phyloP scores from a whole-genome alignment of 2,888 invertebrate genomes.

The Linhomoeus sp. region DNA sequence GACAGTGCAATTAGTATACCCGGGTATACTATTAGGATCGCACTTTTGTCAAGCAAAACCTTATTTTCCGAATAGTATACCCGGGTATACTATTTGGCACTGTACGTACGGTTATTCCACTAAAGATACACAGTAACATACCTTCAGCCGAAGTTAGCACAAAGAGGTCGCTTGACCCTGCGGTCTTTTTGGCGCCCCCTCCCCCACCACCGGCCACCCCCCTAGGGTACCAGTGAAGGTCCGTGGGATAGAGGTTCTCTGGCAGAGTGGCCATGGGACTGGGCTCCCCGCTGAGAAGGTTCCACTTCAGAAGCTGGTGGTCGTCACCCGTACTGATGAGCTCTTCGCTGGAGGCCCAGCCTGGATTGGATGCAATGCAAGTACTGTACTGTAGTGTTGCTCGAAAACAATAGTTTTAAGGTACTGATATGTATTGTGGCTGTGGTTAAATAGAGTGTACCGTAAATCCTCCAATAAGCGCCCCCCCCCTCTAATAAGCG shows the following conservation, averaged over 20 bases:
- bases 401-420: too few species aligned
- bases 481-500: too few species aligned
- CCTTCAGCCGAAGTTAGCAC: slow-evolving; percentile 71
- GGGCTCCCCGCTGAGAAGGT: slow-evolving; percentile 43
- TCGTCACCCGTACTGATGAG: slow-evolving; percentile 87
- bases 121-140: slow-evolving; percentile 26
- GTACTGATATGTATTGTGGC: too few species aligned
- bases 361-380: too few species aligned
- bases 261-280: slow-evolving; percentile 52
- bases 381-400: too few species aligned
- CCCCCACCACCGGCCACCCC: slow-evolving; percentile 25
- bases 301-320: slow-evolving; percentile 70
- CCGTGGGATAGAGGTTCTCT: slow-evolving; percentile 64
- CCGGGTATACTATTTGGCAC: too few species aligned
- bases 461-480: too few species aligned
- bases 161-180: slow-evolving; percentile 47
- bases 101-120: background rate
- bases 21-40: too few species aligned
- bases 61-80: too few species aligned
- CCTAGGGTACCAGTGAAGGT: slow-evolving; percentile 68
- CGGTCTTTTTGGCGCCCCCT: slow-evolving; percentile 21
- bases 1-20: too few species aligned
- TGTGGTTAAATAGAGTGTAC: too few species aligned
- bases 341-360: slow-evolving; percentile 83
- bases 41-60: too few species aligned